Percentiles rank a stretch among this genome's conserved stretches.
phyloP scores from a whole-genome alignment of 1,140 invertebrate species.

The Drosophila carrolli region DNA sequence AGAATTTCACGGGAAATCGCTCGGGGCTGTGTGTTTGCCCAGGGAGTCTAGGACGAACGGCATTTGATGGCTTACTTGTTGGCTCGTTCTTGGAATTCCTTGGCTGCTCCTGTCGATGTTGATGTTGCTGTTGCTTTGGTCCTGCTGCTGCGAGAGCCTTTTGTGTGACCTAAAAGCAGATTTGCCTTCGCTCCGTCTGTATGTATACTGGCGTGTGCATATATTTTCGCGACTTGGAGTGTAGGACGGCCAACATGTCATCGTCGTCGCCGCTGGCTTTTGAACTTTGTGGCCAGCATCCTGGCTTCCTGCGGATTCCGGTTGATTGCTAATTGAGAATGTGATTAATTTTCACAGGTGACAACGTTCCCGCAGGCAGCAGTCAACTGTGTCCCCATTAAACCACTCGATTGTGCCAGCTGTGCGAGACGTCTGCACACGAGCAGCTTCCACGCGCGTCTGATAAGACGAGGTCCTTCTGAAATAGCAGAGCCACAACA shows the following conservation, averaged over 20 bases:
- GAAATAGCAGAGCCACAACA: conserved; percentile 29
- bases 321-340: conserved; percentile 9
- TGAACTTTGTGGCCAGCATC: conserved; percentile 8
- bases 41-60: conserved; percentile 3
- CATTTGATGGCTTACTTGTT: conserved; percentile 29
- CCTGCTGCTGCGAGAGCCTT: conserved; percentile 38
- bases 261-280: conserved; percentile 1
- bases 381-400: neutral
- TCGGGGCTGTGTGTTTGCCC: neutral
- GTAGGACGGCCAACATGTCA: conserved; percentile 14
- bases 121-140: conserved; percentile 2
- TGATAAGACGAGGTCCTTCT: conserved; percentile 61
- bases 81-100: conserved; percentile 24
- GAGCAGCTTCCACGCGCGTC: conserved; percentile 78
- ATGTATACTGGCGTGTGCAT: conserved; percentile 48
- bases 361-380: conserved; percentile 30
- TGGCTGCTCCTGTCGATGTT: conserved; percentile 17
- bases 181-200: conserved; percentile 46
- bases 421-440: conserved; percentile 56
- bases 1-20: neutral
- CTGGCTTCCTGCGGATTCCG: neutral
- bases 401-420: conserved; percentile 7
- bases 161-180: conserved; percentile 53
- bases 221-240: conserved; percentile 32
- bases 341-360: conserved; percentile 41